These are phyloP conservation scores for Oncorhynchus mykiss DNA, from an alignment of 2,113 vertebrate genomes.

Conservation along the genomic window DNA sequence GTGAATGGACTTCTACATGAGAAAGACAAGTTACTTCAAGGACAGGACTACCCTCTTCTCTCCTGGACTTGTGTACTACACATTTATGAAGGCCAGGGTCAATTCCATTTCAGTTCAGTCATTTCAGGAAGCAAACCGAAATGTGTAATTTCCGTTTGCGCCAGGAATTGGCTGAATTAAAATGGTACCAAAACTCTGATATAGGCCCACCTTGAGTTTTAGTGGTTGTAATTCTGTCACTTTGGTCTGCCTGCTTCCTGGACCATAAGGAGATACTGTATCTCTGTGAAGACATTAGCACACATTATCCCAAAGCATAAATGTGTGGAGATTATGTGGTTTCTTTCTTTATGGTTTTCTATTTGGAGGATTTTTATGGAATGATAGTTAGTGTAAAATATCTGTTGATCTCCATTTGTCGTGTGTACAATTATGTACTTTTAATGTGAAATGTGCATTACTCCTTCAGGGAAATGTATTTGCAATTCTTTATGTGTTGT, in stretches of 20 bases:
- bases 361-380: not conserved
- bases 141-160: too few species aligned
- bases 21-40: conserved; percentile 24
- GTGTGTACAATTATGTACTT: conserved; percentile 10
- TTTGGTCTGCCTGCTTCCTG: not conserved
- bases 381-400: conserved; percentile 5
- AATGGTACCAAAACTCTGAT: too few species aligned
- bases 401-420: conserved; percentile 31
- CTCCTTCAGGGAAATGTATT: conserved; percentile 58
- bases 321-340: not conserved
- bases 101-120: not conserved
- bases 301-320: not conserved
- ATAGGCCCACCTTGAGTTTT: not conserved
- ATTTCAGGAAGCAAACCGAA: too few species aligned
- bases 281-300: not conserved
- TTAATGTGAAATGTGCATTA: conserved; percentile 40
- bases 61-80: conserved; percentile 5
- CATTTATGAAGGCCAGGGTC: conserved; percentile 8
- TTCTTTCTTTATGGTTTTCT: conserved; percentile 9
- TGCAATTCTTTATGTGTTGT: conserved; percentile 37
- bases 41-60: conserved; percentile 14
- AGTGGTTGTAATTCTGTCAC: conserved; percentile 10
- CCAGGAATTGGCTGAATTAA: too few species aligned
- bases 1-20: conserved; percentile 35
- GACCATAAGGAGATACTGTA: conserved; percentile 2